phyloP scores from a whole-genome alignment of 1,140 invertebrate genomes.

The Sarcophaga peregrina region DNA sequence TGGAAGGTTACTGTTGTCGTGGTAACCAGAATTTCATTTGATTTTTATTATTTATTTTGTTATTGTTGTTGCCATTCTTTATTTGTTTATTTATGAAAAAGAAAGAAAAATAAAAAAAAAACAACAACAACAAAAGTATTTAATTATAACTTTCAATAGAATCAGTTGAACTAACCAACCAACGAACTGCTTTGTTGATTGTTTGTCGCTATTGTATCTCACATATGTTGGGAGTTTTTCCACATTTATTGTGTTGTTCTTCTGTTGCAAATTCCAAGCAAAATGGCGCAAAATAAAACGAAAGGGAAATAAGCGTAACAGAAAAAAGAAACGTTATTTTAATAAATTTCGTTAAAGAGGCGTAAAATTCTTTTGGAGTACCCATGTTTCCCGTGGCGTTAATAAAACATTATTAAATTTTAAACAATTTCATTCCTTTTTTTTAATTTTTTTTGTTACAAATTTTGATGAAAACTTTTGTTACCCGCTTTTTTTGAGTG shows the following conservation, averaged over 20 bases:
- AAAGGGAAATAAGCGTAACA: neutral
- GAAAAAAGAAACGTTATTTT: conserved; percentile 19
- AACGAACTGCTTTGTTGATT: neutral
- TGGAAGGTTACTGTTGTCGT: neutral
- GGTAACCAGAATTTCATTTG: conserved; percentile 6
- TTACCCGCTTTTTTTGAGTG: neutral
- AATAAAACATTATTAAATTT: conserved; percentile 36
- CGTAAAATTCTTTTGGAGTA: conserved; percentile 32
- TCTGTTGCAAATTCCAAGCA: too few relatives aligned
- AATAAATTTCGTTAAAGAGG: conserved; percentile 41
- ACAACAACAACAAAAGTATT: neutral
- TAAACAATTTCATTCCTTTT: neutral
- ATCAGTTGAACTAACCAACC: neutral
- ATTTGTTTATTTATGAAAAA: too few relatives aligned
- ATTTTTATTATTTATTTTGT: conserved; percentile 3
- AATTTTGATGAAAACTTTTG: neutral
- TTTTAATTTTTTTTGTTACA: neutral
- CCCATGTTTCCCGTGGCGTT: conserved; percentile 27
- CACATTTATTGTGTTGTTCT: too few relatives aligned
- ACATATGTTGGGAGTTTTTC: conserved; percentile 21
- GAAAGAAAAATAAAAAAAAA: too few relatives aligned
- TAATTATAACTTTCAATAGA: neutral
- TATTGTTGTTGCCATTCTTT: neutral
- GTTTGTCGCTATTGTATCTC: neutral
- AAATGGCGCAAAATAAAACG: too few relatives aligned